Percentiles rank a stretch among this genome's conserved stretches.
Conservation (phyloP, 1,140 invertebrate species). For the Oedothorax gibbosus region DNA sequence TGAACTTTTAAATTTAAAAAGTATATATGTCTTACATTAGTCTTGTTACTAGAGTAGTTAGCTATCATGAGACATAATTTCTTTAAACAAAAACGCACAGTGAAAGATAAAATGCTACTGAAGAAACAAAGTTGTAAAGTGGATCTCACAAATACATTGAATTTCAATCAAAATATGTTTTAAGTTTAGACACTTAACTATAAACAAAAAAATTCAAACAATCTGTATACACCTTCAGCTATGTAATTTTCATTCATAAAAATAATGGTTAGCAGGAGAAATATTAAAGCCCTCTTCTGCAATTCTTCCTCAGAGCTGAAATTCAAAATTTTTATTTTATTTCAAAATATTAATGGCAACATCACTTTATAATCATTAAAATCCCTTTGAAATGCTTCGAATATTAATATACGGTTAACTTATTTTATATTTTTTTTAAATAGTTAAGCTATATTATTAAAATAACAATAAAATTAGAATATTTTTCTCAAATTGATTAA, state of each 20-base stretch:
- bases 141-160: neutral
- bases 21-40: too few species aligned
- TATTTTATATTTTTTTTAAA: neutral
- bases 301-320: neutral
- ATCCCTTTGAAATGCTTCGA: neutral
- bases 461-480: too few species aligned
- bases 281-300: neutral
- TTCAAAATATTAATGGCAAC: neutral
- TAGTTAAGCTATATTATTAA: neutral
- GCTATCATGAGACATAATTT: neutral
- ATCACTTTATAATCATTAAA: neutral
- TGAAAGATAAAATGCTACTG: neutral
- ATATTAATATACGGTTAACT: neutral
- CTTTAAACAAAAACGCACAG: neutral
- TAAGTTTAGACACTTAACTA: neutral
- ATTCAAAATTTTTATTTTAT: constrained; percentile 2
- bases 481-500: too few species aligned
- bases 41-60: neutral
- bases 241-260: constrained; percentile 44
- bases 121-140: too few species aligned
- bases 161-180: neutral
- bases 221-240: neutral
- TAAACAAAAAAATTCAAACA: too few species aligned
- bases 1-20: too few species aligned
- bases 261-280: constrained; percentile 18